Base-by-base conservation (phyloP, 2,888 invertebrate genomes). In the Drosophila acutilabella region DNA sequence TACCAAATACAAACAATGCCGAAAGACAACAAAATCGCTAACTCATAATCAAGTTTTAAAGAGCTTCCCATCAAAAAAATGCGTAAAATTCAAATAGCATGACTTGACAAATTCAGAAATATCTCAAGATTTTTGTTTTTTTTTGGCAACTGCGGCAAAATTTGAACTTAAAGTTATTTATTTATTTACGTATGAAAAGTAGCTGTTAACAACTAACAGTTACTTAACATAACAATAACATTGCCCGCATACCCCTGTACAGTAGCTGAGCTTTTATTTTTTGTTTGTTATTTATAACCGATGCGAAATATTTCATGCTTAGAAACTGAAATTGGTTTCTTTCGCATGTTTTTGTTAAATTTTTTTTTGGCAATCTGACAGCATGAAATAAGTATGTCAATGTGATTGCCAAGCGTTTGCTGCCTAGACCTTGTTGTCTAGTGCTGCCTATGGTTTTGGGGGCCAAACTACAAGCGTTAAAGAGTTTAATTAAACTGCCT, bases 311-410 rank as follows among this genome's bases (percentile, higher is more conserved):
- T 54, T 47, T 54, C 11, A 42, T 11, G 41, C 33, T 18, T 16
- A 47, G 38, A 45, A 52, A 58, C 40, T 26, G 11, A 59, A 52
- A 40, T 40, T 40, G 30, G 56, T 33, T 40, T 58, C 30, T 8
- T 33, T 14, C 4, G 13, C 11, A 1, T 13, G 36, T 36, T 36
- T 36, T 36, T 13, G 36, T 11, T 36, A 13, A 13, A 8, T 45
- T 20, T 42, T 16, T 51, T 61, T 58, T 74, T 76, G 76, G 74
- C 74, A 71, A 53, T 30, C 48, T 76, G 74, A 66, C 74, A 74
- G 33, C 59, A 48, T 14, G 42, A 47, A 53, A 54, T 40, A 74
- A 56, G 77, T 66, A 44, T 74, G 74, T 76, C 77, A 74, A 76
- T 71, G 74, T 56, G 71, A 58, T 26, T 57, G 64, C 52, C 48